Evolutionary conservation across 2,113 vertebrate species (phyloP).

Genomic region (Otis tarda): DNA sequence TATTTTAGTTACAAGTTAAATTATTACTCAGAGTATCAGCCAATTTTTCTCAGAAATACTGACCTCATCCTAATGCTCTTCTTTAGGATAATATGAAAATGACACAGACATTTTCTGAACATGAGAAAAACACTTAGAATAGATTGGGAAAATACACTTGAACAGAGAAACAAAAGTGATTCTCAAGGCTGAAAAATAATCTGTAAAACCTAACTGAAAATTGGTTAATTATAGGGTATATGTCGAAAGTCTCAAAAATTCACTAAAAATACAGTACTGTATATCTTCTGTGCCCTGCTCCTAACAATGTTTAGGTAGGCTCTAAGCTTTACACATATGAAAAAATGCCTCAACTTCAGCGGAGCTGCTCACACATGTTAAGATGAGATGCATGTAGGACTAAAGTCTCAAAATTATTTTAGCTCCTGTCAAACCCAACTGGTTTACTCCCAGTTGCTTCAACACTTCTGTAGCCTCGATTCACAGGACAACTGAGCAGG

Average conservation of each 20-base stretch:
- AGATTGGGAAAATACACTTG: not conserved
- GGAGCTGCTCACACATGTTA: not conserved
- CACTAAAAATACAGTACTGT: not conserved
- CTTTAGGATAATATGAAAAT: not conserved
- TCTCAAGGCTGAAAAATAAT: not conserved
- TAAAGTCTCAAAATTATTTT: not conserved
- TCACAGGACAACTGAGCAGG: not conserved
- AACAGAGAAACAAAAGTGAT: not conserved
- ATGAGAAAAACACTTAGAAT: not conserved
- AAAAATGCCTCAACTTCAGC: not conserved
- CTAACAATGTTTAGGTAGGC: not conserved
- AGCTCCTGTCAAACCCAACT: not conserved
- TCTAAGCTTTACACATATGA: not conserved
- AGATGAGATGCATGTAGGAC: not conserved
- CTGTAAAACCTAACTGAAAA: not conserved
- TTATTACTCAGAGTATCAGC: not conserved
- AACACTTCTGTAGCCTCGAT: not conserved
- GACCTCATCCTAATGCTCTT: not conserved
- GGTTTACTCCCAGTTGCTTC: not conserved
- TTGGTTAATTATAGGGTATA: not conserved
- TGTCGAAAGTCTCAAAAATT: not conserved
- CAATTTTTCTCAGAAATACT: conserved; percentile 16
- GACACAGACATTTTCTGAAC: not conserved
- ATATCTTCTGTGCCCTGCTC: not conserved
- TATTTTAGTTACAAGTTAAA: not conserved